Base-by-base conservation (phyloP, 2,888 invertebrate species). In the Pammene fasciana region DNA sequence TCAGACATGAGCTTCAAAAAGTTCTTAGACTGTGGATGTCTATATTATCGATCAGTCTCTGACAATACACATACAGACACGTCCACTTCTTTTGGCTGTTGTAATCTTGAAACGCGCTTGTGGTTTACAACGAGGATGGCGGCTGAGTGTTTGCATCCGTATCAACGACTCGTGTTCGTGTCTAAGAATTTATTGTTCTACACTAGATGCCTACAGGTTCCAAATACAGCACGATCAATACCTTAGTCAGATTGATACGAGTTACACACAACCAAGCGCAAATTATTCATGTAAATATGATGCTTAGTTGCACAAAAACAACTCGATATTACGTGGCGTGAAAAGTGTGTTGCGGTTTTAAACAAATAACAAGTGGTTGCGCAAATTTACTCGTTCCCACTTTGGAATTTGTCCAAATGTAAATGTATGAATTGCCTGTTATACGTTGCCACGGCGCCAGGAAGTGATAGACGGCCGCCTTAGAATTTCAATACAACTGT, bases 341-440 rank as follows among this genome's bases (percentile, higher is more conserved):
- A 67, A 67, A 52, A 46, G 45, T 38, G 16, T 67, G 54, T 54
- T 54, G 7, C 34, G 34, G 34, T 54, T n/a, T 54, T 34, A 50
- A 36, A 45, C 36, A 16, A 54, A n/a, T 54, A 54, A 67, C 54
- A 59, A 46, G 38, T 34, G 55, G n/a, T 59, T 65, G 41, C n/a
- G 57, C 48, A 60, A 50, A 68, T 65, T 45, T 61, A 54, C 41
- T 41, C 54, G 1, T 41, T 13, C 16, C 13, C 48, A 43, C 45
- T 46, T 59, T 65, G 64, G 72, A 56, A 59, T 59, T 66, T 38
- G 59, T 70, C 65, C 57, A 50, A 65, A 71, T 45, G 18, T 46
- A 46, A 45, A 46, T 38, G 50, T 41, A 26, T 41, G 55, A 55
- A 54, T 45, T 45, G 55, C 36, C 18, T 50, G 54, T 45, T 67